Evolutionary conservation across 2,113 vertebrate genomes (phyloP).

Genomic region (Cochlearius cochlearius): DNA sequence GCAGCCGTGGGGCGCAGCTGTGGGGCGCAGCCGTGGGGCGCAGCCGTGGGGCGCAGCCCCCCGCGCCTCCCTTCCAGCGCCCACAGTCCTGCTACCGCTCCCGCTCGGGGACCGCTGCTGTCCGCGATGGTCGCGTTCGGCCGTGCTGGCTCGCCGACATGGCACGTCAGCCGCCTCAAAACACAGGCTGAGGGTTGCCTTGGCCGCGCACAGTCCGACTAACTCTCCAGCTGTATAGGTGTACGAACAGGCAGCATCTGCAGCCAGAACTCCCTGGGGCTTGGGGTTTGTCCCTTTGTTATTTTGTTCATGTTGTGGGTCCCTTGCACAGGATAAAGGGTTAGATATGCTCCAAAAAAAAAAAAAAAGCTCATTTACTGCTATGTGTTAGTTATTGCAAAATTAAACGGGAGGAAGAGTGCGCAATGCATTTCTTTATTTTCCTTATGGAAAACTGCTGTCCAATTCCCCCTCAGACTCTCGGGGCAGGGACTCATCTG

Average conservation of each 20-base stretch:
- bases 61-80: too few species aligned
- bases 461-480: background rate
- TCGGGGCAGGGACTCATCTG: background rate
- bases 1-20: too few species aligned
- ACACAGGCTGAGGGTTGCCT: background rate
- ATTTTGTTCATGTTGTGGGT: background rate
- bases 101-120: too few species aligned
- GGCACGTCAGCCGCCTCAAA: background rate
- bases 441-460: background rate
- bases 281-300: background rate
- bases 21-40: too few species aligned
- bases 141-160: background rate
- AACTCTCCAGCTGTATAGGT: background rate
- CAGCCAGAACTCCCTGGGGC: background rate
- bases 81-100: too few species aligned
- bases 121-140: background rate
- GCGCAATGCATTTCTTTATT: background rate
- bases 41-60: too few species aligned
- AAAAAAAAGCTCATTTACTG: background rate
- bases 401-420: background rate
- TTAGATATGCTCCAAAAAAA: background rate
- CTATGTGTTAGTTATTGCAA: background rate
- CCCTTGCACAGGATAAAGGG: background rate
- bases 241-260: rapidly evolving
- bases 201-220: background rate